These are phyloP conservation scores for Hippocampus abdominalis DNA, from an alignment of 2,113 vertebrate species.

Conservation along the genomic window DNA sequence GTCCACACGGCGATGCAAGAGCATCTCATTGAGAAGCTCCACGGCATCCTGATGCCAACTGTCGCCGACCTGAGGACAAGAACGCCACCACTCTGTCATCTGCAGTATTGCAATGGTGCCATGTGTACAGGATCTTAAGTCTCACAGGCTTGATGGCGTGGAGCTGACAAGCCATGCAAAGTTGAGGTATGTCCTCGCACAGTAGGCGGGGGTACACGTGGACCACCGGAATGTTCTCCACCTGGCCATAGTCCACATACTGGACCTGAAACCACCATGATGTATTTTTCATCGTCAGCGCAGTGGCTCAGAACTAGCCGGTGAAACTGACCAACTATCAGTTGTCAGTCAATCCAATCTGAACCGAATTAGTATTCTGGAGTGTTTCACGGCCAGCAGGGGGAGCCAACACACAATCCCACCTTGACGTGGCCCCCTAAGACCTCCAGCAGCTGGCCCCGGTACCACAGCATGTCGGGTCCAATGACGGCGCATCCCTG, in stretches of 20 bases:
- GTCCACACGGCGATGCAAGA: constrained; percentile 78
- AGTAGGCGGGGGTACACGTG: constrained; percentile 83
- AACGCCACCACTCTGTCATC: neutral
- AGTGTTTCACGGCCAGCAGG: neutral
- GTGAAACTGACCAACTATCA: neutral
- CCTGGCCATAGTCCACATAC: constrained; percentile 81
- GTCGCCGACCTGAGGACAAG: constrained; percentile 74
- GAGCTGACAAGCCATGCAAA: constrained; percentile 85
- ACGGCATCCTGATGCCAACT: constrained; percentile 84
- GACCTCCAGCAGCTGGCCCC: constrained; percentile 80
- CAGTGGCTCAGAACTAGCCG: neutral
- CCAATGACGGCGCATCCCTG: constrained; percentile 85
- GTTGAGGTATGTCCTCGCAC: constrained; percentile 78
- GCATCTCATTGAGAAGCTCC: constrained; percentile 77
- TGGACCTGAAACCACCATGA: constrained; percentile 68
- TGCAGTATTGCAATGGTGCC: neutral
- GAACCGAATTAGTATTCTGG: too few species aligned
- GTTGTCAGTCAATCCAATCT: neutral
- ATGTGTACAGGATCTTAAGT: constrained; percentile 1
- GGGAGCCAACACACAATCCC: constrained; percentile 1
- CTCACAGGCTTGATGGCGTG: constrained; percentile 77
- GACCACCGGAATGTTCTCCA: constrained; percentile 85
- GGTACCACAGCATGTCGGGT: constrained; percentile 84
- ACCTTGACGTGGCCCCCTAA: constrained; percentile 77
- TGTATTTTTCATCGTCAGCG: neutral